Evolutionary conservation across 2,888 invertebrate species (phyloP).

Genomic region (Agrotis clavis): DNA sequence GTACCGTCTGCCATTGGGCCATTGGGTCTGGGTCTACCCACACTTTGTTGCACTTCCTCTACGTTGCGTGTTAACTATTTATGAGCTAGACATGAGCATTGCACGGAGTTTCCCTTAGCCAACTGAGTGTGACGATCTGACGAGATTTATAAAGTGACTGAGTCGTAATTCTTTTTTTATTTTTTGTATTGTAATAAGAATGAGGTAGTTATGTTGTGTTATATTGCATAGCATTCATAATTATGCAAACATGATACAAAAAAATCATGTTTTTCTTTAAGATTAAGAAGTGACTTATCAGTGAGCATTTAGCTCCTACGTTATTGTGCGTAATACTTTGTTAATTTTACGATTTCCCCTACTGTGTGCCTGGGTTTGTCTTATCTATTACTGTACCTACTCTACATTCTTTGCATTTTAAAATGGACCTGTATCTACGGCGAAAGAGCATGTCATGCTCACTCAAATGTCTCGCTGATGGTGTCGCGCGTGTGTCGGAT

Average conservation of each 20-base stretch:
- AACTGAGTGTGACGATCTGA: conserved; percentile 32
- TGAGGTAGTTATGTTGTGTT: background rate
- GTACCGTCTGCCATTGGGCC: background rate
- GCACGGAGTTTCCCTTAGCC: conserved; percentile 13
- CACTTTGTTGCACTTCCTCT: conserved; percentile 11
- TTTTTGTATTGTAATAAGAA: background rate
- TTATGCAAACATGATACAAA: background rate
- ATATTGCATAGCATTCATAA: background rate
- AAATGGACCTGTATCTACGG: too few species aligned
- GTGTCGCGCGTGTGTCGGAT: too few species aligned
- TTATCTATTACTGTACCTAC: background rate
- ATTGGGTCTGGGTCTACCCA: conserved; percentile 10
- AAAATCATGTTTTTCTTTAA: background rate
- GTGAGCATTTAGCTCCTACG: background rate
- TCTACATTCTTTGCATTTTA: background rate
- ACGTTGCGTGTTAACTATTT: conserved; percentile 34
- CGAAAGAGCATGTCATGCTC: too few species aligned
- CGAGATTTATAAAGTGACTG: background rate
- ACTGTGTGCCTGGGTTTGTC: background rate
- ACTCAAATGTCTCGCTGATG: too few species aligned
- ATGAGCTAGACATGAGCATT: conserved; percentile 9
- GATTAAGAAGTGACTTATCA: background rate
- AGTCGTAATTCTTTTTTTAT: conserved; percentile 9
- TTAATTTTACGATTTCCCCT: background rate
- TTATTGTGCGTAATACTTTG: background rate